These are phyloP conservation scores for Herpetotheres cachinnans DNA, from an alignment of 2,113 vertebrate species.

Conservation along the genomic window DNA sequence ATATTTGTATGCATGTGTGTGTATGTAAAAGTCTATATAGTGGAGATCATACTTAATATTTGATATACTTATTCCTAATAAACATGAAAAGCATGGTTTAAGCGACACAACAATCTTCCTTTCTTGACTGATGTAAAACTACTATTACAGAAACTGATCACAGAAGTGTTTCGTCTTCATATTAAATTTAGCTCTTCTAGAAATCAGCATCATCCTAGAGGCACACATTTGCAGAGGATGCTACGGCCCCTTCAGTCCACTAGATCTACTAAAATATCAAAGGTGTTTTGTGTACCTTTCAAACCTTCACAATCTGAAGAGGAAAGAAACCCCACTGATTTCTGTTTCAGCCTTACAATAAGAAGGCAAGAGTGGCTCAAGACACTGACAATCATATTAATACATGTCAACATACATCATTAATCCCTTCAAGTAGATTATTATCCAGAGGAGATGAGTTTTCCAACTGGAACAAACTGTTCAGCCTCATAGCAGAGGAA, in stretches of 20 bases:
- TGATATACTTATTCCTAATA: not conserved
- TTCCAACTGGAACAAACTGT: not conserved
- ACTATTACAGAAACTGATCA: not conserved
- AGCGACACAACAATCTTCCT: not conserved
- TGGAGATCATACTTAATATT: not conserved
- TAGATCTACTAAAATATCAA: not conserved
- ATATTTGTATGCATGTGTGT: not conserved
- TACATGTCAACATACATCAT: not conserved
- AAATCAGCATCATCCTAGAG: not conserved
- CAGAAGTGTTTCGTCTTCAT: accelerated
- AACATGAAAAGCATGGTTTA: not conserved
- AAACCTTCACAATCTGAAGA: not conserved
- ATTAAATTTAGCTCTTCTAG: not conserved
- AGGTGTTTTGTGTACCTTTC: not conserved
- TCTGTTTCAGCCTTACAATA: not conserved
- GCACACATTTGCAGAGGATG: not conserved
- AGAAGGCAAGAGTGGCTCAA: not conserved
- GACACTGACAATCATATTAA: not conserved
- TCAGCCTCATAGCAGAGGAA: not conserved
- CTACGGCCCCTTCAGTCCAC: not conserved
- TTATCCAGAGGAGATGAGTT: not conserved
- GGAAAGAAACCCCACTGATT: not conserved
- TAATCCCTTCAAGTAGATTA: not conserved
- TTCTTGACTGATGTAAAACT: not conserved
- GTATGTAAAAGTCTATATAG: not conserved